Base-by-base conservation (phyloP, 2,113 vertebrate genomes). In the Mastomys coucha region DNA sequence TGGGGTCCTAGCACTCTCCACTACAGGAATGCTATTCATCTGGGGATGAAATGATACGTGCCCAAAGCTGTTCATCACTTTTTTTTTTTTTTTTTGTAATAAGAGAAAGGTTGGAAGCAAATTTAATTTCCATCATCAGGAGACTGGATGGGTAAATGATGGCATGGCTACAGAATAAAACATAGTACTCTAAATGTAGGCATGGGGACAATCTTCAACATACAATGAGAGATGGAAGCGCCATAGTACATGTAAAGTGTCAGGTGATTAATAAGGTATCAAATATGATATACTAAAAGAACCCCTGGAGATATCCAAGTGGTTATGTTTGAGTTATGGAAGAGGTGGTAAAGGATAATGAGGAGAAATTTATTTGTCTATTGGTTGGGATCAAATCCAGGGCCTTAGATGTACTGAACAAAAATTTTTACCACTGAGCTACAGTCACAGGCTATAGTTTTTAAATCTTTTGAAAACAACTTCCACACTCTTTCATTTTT, bases 1-100 rank as follows among this genome's bases (percentile, higher is more conserved):
- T 87, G 22, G 53, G 85, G 87, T 90, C 70, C 33, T 42, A 90
- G 60, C 19, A 88, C 60, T 78, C 86, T 92, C 42, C 56, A 28
- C 26, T 65, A 22, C 65, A 90, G 82, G 85, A 73, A 88, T 85
- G 45, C 31, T 88, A 22, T 63, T 67, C 49, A 45, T 78, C 22
- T 0, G 17, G 72, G 53, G 86, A 45, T 76, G 42, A 87, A 76
- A 87, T 89, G 77, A 60, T 58, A 17, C 3, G 42, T 5, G n/a
- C 10, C 72, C 10, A 93, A 26, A 14, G 56, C 13, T 45, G 60
- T 77, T 82, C 22, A 45, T 53, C 63, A 31, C 20, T 42, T 20
- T 76, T 93, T 95, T 76, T 95, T 13, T 49, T 70, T 24, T 56
- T 95, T 93, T 60, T 60, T 77, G 3, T 85, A 94, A 73, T n/a